phyloP scores from a whole-genome alignment of 37 sponge, comb jelly and placozoan species.

The Geodia barretti region DNA sequence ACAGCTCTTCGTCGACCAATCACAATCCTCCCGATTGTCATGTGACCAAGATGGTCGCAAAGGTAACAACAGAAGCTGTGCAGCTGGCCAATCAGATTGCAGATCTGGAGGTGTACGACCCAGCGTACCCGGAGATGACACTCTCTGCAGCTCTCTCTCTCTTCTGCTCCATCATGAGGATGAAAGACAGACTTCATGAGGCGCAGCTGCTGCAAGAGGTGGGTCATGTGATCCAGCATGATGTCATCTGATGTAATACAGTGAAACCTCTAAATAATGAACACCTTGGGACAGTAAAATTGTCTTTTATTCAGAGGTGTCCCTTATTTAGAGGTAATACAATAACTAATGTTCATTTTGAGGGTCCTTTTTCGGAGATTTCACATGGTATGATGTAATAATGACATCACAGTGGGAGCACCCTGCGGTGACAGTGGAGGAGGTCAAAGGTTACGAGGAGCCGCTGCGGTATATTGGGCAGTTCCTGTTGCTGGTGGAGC shows the following conservation, averaged over 20 bases:
- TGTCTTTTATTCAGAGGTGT: no score
- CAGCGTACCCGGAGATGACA: slow-evolving; percentile 4
- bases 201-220: slow-evolving; percentile 69
- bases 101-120: slow-evolving; percentile 3
- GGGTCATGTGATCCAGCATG: neutral
- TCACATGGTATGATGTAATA: no score
- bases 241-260: no score
- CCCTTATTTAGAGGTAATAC: no score
- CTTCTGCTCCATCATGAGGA: slow-evolving; percentile 31
- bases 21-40: neutral
- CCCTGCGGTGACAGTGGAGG: neutral
- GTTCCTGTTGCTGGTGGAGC: slow-evolving; percentile 67
- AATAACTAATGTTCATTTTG: no score
- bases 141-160: slow-evolving; percentile 1
- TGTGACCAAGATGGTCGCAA: neutral
- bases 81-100: slow-evolving; percentile 6
- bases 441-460: neutral
- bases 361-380: no score
- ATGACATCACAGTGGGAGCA: neutral
- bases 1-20: slow-evolving; percentile 3
- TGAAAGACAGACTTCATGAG: slow-evolving; percentile 44
- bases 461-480: slow-evolving; percentile 18
- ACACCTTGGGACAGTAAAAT: no score
- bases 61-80: neutral
- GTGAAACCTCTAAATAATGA: no score